These are phyloP conservation scores for Meta bourneti DNA, from an alignment of 2,888 invertebrate species.

Conservation along the genomic window DNA sequence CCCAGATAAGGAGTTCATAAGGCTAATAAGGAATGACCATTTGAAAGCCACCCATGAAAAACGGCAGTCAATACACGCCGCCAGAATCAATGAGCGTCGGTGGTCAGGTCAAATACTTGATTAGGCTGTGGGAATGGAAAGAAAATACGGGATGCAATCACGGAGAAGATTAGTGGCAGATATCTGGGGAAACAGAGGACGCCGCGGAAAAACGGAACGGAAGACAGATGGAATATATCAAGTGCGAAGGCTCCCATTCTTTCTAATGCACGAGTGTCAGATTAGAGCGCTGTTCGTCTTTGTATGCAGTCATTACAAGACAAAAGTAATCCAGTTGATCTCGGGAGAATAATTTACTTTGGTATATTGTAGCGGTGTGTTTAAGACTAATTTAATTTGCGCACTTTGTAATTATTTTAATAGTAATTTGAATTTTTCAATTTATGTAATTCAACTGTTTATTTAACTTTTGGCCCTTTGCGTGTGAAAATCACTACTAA, in stretches of 20 bases:
- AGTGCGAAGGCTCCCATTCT: not conserved
- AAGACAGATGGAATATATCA: not conserved
- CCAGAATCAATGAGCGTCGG: conserved; percentile 36
- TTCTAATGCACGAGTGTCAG: too few relatives aligned
- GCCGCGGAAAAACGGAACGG: not conserved
- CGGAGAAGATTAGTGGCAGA: conserved; percentile 24
- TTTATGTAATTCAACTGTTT: too few relatives aligned
- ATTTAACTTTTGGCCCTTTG: too few relatives aligned
- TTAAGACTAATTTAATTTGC: too few relatives aligned
- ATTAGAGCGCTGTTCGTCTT: too few relatives aligned
- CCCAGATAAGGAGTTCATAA: conserved; percentile 32
- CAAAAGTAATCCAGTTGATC: too few relatives aligned
- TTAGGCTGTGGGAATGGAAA: conserved; percentile 20
- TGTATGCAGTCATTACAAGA: too few relatives aligned
- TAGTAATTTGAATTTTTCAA: too few relatives aligned
- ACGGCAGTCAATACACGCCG: not conserved
- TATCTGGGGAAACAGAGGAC: not conserved
- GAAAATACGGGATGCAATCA: conserved; percentile 21
- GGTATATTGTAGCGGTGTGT: too few relatives aligned
- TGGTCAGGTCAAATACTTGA: conserved; percentile 46
- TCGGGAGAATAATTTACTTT: too few relatives aligned
- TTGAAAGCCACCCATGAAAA: conserved; percentile 4
- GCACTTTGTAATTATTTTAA: too few relatives aligned
- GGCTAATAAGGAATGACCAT: conserved; percentile 4
- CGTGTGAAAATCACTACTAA: too few relatives aligned